Evolutionary conservation across 2,797 vertebrate species (phyloP), one percentile per base, ranked within the genome.

Genomic region (Gouania willdenowi): DNA sequence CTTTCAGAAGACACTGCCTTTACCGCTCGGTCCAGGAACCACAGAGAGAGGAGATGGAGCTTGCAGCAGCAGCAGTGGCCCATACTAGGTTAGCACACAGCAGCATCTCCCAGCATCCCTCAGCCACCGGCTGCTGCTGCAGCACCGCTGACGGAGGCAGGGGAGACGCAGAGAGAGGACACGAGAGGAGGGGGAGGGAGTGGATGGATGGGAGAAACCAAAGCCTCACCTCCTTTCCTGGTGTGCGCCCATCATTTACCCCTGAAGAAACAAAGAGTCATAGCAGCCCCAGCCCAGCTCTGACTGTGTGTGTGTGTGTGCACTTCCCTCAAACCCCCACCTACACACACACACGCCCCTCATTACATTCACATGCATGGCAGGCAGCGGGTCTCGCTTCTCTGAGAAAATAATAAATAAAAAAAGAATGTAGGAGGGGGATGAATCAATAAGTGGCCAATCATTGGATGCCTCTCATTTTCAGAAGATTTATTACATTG

Each of bases 1-100:
- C 50, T 34, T 45, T 52, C 56, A 58, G 44, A 62, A 49, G 47
- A 41, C 40, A 1, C 61, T 55, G 51, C 23, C 40, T 75, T 88
- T 94, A 95, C 92, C 92, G 90, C 91, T 75, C 76, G 75, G 80
- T 94, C 89, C 89, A 85, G 74, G 85, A 87, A 89, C 77, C 68
- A 85, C 68, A 78, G 71, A 66, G 87, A 72, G 77, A 79, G 70
- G 86, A 83, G 54, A 71, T 76, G 81, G 71, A 77, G 71, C 75
- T 82, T n/a, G n/a, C n/a, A 85, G 85, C 88, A 92, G 87, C 90
- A 93, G 89, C 84, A 73, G 47, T 89, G 90, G 82, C 90, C 92
- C 92, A 82, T 81, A 57, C 55, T 24, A 50, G 26, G 55, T 71
- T 62, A 64, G 41, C 57, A 38, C 44, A 49, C 41, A 35, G 66